These are phyloP conservation scores for Argyrosomus japonicus DNA, from an alignment of 2,113 vertebrate genomes.

Conservation along the genomic window DNA sequence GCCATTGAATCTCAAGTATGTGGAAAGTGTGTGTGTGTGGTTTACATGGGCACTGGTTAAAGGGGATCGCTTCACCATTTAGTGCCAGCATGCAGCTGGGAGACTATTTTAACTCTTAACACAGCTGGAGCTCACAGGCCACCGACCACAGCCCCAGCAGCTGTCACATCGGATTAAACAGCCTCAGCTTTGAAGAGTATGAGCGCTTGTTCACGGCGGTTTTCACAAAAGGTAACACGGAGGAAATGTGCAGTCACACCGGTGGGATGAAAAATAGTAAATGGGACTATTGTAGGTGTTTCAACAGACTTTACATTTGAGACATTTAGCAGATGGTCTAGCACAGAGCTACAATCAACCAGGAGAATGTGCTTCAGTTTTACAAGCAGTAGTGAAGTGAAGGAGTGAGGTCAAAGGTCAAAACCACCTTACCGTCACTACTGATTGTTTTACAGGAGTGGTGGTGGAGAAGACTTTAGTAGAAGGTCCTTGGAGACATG, in stretches of 20 bases:
- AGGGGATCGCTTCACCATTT: not conserved
- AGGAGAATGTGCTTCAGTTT: not conserved
- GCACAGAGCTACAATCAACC: not conserved
- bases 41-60: constrained; percentile 13
- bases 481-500: not conserved
- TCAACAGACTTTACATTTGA: not conserved
- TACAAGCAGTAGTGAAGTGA: not conserved
- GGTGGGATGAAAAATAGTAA: too few relatives aligned
- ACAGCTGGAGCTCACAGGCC: constrained; percentile 47
- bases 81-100: constrained; percentile 38
- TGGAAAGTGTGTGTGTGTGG: constrained; percentile 44
- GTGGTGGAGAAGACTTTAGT: not conserved
- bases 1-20: constrained; percentile 14
- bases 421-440: not conserved
- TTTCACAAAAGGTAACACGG: not conserved
- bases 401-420: not conserved
- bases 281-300: not conserved
- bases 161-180: constrained; percentile 5
- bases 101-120: constrained; percentile 53
- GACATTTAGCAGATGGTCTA: not conserved
- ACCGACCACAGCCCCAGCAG: constrained; percentile 41
- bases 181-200: constrained; percentile 3
- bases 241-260: constrained; percentile 2
- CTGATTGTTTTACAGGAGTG: not conserved
- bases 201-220: not conserved